Conservation (phyloP, 2,113 vertebrate species). For the Cathartes aura region DNA sequence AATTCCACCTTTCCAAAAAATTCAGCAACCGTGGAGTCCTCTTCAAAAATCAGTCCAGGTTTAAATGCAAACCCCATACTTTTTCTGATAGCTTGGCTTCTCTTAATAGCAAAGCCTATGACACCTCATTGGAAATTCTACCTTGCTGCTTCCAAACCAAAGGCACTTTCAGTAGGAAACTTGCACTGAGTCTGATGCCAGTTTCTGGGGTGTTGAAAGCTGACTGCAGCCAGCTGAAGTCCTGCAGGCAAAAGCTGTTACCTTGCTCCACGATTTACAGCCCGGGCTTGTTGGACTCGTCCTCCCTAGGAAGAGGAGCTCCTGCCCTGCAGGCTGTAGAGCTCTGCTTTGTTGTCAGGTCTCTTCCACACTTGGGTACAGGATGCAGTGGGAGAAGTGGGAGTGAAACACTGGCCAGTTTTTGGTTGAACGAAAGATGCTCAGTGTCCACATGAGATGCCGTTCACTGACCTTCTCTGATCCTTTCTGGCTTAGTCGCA, state of each 20-base stretch:
- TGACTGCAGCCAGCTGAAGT: neutral
- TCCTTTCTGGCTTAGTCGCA: conserved; percentile 77
- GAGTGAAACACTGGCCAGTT: neutral
- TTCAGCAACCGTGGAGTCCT: neutral
- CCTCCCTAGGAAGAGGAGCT: neutral
- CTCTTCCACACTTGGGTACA: neutral
- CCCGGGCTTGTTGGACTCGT: neutral
- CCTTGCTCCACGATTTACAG: neutral
- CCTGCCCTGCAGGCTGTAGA: neutral
- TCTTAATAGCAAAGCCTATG: neutral
- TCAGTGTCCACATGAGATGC: neutral
- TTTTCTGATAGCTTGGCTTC: neutral
- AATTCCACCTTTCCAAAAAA: neutral
- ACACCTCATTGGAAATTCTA: neutral
- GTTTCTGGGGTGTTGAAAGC: neutral
- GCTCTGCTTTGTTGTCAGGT: neutral
- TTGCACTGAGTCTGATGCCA: neutral
- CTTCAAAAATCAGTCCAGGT: neutral
- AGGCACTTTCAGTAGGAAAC: neutral
- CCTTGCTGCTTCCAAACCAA: neutral
- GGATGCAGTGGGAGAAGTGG: neutral
- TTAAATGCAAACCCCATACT: neutral
- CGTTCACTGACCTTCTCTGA: neutral
- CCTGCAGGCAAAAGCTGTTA: neutral
- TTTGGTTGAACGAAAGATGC: neutral